Conservation (phyloP, 2,113 vertebrate species). For the Dicerorhinus sumatrensis region DNA sequence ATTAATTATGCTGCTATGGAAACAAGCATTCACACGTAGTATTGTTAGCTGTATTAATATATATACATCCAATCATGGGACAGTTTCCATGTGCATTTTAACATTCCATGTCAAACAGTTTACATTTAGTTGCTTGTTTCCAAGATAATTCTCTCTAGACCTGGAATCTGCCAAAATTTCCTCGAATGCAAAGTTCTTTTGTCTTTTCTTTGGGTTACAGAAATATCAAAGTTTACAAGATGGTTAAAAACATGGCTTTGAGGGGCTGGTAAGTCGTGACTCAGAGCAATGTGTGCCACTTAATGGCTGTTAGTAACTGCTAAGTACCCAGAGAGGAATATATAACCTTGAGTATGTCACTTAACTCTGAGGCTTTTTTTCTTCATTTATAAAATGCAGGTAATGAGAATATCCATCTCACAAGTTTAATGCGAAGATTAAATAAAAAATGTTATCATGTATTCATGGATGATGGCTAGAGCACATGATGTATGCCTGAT, state of each 20-base stretch:
- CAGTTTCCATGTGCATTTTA: neutral
- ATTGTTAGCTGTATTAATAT: neutral
- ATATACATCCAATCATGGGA: neutral
- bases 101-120: neutral
- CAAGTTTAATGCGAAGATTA: neutral
- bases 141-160: neutral
- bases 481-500: neutral
- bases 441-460: neutral
- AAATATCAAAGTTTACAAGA: neutral
- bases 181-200: neutral
- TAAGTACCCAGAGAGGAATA: neutral
- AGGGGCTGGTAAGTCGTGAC: neutral
- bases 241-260: neutral
- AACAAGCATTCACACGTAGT: rapidly evolving
- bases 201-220: neutral
- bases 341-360: too few species aligned
- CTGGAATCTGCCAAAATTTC: neutral
- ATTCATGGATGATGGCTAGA: neutral
- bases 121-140: neutral
- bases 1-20: neutral
- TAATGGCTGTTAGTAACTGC: neutral
- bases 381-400: neutral
- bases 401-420: neutral
- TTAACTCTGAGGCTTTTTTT: neutral
- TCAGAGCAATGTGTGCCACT: neutral